Evolutionary conservation across 2,113 vertebrate genomes (phyloP), one percentile per base, ranked within the genome.

Genomic region (Burhinus bistriatus): DNA sequence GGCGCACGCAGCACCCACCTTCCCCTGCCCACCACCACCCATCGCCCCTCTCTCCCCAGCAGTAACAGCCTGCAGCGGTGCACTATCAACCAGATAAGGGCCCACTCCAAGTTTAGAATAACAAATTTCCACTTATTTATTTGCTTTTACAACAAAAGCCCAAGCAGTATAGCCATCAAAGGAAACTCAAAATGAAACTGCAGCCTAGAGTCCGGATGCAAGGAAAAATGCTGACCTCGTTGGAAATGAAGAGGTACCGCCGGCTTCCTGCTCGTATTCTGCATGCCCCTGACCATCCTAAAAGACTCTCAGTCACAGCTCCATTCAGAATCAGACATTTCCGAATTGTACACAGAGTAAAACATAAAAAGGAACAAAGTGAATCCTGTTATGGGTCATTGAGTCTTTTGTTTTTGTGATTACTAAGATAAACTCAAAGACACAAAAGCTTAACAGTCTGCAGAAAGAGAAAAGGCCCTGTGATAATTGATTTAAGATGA

Each of bases 1-100:
- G 4, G 26, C 2, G 1, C 0, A 0, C 4, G 2, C 15, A 58
- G 6, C 32, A 34, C 44, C 22, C 36, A 21, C 49, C 44, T 30
- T 11, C 26, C 49, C 34, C 57, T n/a, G 36, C 29, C 62, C 71
- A 64, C 32, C 44, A 17, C 2, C 29, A 34, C 58, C 29, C 15
- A 10, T 21, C 4, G 2, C 11, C 15, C 11, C 32, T 34, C 6
- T 3, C 14, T 34, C 32, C 40, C 54, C 42, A 40, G 7, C 22
- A 72, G 38, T 6, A 40, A 12, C 64, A 62, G 25, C 23, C 68
- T 45, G n/a, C 36, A 15, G 26, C 11, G 21, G 0, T 30, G 21
- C 52, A 15, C 13, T 34, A 16, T 9, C 11, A 2, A 30, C 5
- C 40, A 51, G 15, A 4, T 23, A 34, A 40, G 13, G 38, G 18